These are phyloP conservation scores for Mellilla xanthometata DNA, from an alignment of 2,888 invertebrate species.

Conservation along the genomic window DNA sequence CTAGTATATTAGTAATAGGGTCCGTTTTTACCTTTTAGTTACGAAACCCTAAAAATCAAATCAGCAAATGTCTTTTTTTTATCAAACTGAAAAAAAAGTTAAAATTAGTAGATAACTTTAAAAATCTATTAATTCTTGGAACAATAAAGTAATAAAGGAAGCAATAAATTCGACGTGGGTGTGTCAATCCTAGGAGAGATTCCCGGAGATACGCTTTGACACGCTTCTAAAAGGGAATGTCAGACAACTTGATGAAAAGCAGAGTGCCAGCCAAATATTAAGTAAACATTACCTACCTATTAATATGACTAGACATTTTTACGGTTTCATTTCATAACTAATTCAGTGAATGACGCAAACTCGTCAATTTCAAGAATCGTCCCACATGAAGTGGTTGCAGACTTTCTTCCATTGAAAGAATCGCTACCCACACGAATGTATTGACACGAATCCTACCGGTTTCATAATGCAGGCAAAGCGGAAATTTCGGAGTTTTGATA, in stretches of 20 bases:
- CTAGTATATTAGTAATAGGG: too few relatives aligned
- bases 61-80: too few relatives aligned
- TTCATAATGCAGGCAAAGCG: slow-evolving; percentile 63
- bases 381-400: slow-evolving; percentile 43
- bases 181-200: slow-evolving; percentile 53
- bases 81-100: too few relatives aligned
- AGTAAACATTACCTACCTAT: slow-evolving; percentile 26
- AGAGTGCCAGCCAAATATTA: slow-evolving; percentile 30
- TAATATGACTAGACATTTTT: slow-evolving; percentile 9
- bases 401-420: slow-evolving; percentile 77
- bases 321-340: slow-evolving; percentile 8
- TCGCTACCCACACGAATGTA: slow-evolving; percentile 51
- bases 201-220: slow-evolving; percentile 70
- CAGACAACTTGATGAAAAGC: slow-evolving; percentile 56
- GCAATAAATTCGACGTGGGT: slow-evolving; percentile 70
- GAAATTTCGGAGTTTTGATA: slow-evolving; percentile 61
- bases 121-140: slow-evolving; percentile 43
- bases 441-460: slow-evolving; percentile 70
- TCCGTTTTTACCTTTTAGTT: too few relatives aligned
- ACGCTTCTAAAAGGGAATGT: slow-evolving; percentile 48
- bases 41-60: too few relatives aligned
- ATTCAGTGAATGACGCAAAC: slow-evolving; percentile 28
- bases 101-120: too few relatives aligned
- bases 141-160: slow-evolving; percentile 67
- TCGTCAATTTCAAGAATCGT: slow-evolving; percentile 45